Conservation (phyloP, 2,113 vertebrate genomes). For the Catharus fuscescens region DNA sequence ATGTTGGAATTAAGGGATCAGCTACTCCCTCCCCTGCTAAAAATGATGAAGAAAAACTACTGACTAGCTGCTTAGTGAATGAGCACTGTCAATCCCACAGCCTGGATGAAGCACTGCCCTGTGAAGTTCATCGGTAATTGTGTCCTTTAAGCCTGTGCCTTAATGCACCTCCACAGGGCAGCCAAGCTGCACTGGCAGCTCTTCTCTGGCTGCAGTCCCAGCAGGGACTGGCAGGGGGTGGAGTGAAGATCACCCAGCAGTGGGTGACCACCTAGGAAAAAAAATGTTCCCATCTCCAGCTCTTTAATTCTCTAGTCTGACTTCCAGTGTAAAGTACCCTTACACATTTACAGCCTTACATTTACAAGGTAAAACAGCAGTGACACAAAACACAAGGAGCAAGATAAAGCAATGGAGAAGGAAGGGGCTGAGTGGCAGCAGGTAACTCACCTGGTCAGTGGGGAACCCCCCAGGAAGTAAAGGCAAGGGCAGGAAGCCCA, state of each 20-base stretch:
- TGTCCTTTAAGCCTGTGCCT: not conserved
- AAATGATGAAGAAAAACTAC: not conserved
- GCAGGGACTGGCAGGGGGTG: not conserved
- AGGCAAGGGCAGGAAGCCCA: rapidly evolving
- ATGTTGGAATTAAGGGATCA: constrained; percentile 49
- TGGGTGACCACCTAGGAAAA: not conserved
- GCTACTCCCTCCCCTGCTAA: not conserved
- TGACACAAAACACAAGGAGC: not conserved
- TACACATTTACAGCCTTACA: not conserved
- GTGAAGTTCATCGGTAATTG: not conserved
- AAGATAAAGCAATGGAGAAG: not conserved
- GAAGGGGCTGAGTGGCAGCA: not conserved
- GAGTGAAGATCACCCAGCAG: not conserved
- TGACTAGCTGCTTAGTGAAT: not conserved
- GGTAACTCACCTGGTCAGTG: not conserved
- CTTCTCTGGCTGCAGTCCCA: rapidly evolving
- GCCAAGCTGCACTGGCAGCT: not conserved
- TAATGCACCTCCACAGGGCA: not conserved
- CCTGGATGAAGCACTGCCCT: not conserved
- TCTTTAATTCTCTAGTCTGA: not conserved
- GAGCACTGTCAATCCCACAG: not conserved
- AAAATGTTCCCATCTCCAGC: rapidly evolving
- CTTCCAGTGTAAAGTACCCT: not conserved
- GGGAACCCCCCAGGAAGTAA: not conserved
- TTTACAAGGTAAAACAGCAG: not conserved